phyloP scores from a whole-genome alignment of 2,113 vertebrate species.

The Crocuta crocuta region DNA sequence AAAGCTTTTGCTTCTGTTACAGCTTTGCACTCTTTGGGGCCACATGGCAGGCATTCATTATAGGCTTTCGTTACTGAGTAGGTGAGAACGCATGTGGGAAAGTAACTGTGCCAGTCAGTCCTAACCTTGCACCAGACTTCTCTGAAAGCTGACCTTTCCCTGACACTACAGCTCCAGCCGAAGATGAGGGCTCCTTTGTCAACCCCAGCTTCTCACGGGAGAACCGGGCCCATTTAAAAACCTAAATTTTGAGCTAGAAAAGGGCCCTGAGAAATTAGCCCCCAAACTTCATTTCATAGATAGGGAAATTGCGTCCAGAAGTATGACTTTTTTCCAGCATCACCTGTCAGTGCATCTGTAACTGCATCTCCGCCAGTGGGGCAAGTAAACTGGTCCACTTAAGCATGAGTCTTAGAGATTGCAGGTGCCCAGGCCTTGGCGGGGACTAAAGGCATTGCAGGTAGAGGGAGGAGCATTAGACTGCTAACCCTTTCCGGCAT shows the following conservation, averaged over 20 bases:
- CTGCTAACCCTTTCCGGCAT: not conserved
- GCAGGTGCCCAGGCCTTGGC: constrained; percentile 45
- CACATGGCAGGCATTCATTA: not conserved
- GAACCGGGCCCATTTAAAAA: constrained; percentile 15
- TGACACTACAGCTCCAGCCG: not conserved
- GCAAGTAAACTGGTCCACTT: constrained; percentile 26
- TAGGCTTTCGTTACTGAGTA: not conserved
- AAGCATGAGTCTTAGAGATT: not conserved
- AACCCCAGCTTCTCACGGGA: constrained; percentile 1
- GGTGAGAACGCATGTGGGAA: not conserved
- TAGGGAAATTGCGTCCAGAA: constrained; percentile 65
- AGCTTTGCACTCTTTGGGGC: not conserved
- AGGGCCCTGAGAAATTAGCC: constrained; percentile 71
- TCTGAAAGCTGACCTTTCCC: not conserved
- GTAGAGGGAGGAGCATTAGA: not conserved
- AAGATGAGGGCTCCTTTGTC: not conserved
- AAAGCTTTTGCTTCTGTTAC: not conserved
- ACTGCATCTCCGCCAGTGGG: not conserved
- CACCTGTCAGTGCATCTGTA: constrained; percentile 49
- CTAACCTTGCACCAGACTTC: not conserved
- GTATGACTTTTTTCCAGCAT: constrained; percentile 63
- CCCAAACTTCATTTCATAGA: constrained; percentile 63
- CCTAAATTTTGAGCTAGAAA: constrained; percentile 64
- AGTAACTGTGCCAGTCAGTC: not conserved
- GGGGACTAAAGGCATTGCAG: not conserved